These are phyloP conservation scores for Ooceraea biroi DNA, from an alignment of 1,140 invertebrate genomes.

Conservation along the genomic window DNA sequence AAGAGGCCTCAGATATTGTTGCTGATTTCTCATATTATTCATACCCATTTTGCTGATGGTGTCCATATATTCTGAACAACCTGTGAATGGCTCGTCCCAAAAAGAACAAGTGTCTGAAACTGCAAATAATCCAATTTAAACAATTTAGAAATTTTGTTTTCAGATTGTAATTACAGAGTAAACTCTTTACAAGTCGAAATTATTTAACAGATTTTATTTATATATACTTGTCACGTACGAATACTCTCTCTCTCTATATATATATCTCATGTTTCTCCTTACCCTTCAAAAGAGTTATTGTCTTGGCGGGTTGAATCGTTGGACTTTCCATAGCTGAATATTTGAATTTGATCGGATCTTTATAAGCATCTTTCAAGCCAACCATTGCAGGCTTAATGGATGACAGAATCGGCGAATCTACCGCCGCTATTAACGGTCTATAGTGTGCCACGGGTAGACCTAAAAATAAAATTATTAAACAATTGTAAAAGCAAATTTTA, in stretches of 20 bases:
- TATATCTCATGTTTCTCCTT: conserved; percentile 42
- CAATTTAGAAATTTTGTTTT: not conserved
- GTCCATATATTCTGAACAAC: conserved; percentile 88
- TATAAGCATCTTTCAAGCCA: conserved; percentile 82
- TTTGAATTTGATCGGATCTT: conserved; percentile 85
- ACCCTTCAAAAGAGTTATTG: conserved; percentile 81
- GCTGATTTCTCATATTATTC: conserved; percentile 87
- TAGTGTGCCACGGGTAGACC: conserved; percentile 81
- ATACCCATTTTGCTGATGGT: conserved; percentile 87
- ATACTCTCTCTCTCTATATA: not conserved
- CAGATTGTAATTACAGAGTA: not conserved
- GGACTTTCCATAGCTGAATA: conserved; percentile 81
- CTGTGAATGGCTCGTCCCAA: conserved; percentile 86
- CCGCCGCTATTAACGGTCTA: conserved; percentile 82
- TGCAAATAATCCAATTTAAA: conserved; percentile 63
- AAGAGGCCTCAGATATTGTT: conserved; percentile 87
- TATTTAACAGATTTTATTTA: not conserved
- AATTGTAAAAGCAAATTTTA: not conserved
- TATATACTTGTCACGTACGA: not conserved
- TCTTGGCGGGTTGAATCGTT: conserved; percentile 81
- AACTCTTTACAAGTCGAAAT: not conserved
- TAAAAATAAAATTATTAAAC: conserved; percentile 60
- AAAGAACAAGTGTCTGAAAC: conserved; percentile 83
- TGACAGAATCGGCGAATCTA: conserved; percentile 82
- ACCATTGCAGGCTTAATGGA: conserved; percentile 80